A percentile compares a stretch with the other conserved stretches of the same genome.
phyloP scores from a whole-genome alignment of 2,113 vertebrate species.

The Paraplagusia blochii region DNA sequence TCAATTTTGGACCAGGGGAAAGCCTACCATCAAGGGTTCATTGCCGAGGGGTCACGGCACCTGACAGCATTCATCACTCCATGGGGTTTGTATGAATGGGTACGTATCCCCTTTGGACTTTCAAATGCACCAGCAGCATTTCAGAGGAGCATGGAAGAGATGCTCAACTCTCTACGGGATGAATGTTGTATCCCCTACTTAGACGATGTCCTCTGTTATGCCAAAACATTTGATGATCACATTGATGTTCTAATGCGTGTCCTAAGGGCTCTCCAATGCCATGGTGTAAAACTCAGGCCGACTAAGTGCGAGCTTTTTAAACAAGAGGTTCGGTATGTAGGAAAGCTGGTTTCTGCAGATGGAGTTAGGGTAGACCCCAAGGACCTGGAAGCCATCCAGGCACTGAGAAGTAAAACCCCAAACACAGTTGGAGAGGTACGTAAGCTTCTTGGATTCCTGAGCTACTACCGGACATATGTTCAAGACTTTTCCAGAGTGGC shows the following conservation, averaged over 20 bases:
- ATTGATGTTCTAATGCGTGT: not conserved
- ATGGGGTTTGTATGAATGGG: too few species aligned
- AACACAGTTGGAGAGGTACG: not conserved
- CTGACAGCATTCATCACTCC: slow-evolving; percentile 14
- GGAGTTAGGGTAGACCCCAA: not conserved
- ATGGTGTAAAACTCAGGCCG: slow-evolving; percentile 7
- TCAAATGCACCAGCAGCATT: too few species aligned
- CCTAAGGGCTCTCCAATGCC: not conserved
- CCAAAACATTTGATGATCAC: slow-evolving; percentile 1
- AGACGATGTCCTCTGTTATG: not conserved
- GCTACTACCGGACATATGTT: too few species aligned
- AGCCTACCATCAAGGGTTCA: not conserved
- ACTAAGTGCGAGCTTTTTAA: slow-evolving; percentile 2
- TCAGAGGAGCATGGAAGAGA: too few species aligned
- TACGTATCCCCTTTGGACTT: too few species aligned
- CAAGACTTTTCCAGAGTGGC: not conserved
- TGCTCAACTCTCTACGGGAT: slow-evolving; percentile 1
- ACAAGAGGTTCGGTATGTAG: not conserved
- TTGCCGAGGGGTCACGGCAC: not conserved
- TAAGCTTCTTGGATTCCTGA: not conserved
- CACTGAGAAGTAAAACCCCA: not conserved
- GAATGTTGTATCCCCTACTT: slow-evolving; percentile 12
- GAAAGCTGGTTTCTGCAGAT: slow-evolving; percentile 4
- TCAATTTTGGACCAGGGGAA: slow-evolving; percentile 5
- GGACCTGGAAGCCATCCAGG: not conserved